These are phyloP conservation scores for Ardeotis arabs DNA, from an alignment of 2,113 vertebrate genomes.

Conservation along the genomic window DNA sequence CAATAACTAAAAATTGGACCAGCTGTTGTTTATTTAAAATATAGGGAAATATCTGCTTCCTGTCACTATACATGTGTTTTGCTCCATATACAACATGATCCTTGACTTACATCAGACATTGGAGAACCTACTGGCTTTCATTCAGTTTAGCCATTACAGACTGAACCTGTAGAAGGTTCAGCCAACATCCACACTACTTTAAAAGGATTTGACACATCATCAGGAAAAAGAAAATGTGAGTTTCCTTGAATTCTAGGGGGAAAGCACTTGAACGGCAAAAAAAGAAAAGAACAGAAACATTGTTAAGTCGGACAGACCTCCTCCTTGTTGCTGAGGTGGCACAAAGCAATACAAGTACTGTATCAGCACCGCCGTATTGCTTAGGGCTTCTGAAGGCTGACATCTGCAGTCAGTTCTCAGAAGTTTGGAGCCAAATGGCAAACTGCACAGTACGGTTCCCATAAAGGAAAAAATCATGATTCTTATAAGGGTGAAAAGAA, in stretches of 20 bases:
- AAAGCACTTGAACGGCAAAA: conserved; percentile 22
- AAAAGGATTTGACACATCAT: conserved; percentile 23
- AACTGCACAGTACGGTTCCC: not conserved
- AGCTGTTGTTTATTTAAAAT: conserved; percentile 28
- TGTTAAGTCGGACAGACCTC: not conserved
- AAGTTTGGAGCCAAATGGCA: not conserved
- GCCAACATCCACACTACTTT: conserved; percentile 7
- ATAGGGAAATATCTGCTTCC: conserved; percentile 29
- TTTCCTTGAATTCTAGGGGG: conserved; percentile 34
- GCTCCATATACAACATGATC: conserved; percentile 47
- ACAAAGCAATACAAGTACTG: not conserved
- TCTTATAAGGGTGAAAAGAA: not conserved
- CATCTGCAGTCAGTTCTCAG: not conserved
- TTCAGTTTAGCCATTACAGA: not conserved
- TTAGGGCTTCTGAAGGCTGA: not conserved
- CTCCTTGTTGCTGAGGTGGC: not conserved
- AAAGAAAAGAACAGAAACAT: not conserved
- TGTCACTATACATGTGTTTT: conserved; percentile 18
- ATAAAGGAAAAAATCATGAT: not conserved
- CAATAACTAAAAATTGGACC: not conserved
- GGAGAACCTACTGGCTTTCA: conserved; percentile 10
- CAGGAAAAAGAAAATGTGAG: conserved; percentile 6
- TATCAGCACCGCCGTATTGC: not conserved
- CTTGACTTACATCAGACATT: not conserved
- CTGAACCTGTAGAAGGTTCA: conserved; percentile 32